Conservation (phyloP, 2,113 vertebrate genomes). For the Tichodroma muraria region DNA sequence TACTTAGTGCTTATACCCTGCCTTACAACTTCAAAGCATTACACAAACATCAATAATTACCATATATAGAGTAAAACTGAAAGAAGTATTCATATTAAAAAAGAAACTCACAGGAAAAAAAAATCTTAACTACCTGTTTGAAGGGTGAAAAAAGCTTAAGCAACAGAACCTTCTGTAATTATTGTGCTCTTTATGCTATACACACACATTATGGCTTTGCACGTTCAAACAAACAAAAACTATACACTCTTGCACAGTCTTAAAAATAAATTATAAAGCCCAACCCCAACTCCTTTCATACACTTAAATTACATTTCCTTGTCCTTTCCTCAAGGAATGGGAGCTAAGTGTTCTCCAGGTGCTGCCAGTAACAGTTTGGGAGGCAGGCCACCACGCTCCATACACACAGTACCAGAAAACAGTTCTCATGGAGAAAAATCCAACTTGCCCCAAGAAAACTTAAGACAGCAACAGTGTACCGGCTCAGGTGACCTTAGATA, state of each 20-base stretch:
- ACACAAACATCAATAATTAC: conserved; percentile 35
- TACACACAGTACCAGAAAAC: background rate
- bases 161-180: background rate
- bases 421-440: conserved; percentile 24
- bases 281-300: background rate
- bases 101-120: background rate
- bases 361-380: conserved; percentile 35
- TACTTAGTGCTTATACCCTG: background rate
- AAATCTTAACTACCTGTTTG: background rate
- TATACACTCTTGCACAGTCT: background rate
- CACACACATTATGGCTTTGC: background rate
- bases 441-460: background rate
- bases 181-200: background rate
- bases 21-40: conserved; percentile 43
- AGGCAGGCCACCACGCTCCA: background rate
- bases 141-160: background rate
- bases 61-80: conserved; percentile 13
- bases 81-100: background rate
- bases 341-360: conserved; percentile 40
- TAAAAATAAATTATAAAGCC: background rate
- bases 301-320: background rate
- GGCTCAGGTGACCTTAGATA: background rate
- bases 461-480: background rate
- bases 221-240: background rate
- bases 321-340: background rate